phyloP scores from a whole-genome alignment of 2,888 invertebrate genomes.

The Drosophila tripunctata region DNA sequence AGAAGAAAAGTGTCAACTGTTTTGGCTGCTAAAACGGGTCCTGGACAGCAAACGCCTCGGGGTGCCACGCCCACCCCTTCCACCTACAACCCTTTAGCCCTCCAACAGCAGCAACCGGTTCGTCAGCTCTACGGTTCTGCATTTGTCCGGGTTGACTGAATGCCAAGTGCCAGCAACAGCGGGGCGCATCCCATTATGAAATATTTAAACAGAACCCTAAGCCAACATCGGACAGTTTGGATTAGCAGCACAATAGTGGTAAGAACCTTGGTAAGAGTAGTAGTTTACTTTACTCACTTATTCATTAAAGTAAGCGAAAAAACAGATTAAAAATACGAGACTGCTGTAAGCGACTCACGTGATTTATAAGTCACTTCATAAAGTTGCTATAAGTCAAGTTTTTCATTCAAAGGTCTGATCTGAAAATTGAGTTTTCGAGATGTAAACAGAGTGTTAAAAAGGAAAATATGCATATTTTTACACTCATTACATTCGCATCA shows the following conservation, averaged over 20 bases:
- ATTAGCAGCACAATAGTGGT: not conserved
- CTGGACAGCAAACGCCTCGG: constrained; percentile 25
- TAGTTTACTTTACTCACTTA: not conserved
- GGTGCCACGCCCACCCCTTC: constrained; percentile 11
- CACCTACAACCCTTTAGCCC: not conserved
- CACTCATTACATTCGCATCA: too few species aligned
- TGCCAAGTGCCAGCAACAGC: constrained; percentile 43
- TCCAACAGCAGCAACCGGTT: too few species aligned
- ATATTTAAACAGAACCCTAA: constrained; percentile 8
- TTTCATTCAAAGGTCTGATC: too few species aligned
- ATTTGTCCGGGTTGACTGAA: constrained; percentile 12
- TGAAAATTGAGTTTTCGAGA: too few species aligned
- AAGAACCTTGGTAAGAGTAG: not conserved
- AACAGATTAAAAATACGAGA: too few species aligned
- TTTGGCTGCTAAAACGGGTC: constrained; percentile 29
- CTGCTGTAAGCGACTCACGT: too few species aligned
- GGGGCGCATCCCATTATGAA: constrained; percentile 12
- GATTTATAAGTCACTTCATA: too few species aligned
- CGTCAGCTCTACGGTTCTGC: not conserved
- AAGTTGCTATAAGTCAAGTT: too few species aligned
- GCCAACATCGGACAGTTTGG: constrained; percentile 14
- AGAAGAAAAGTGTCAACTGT: constrained; percentile 45
- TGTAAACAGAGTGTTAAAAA: too few species aligned
- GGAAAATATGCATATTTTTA: too few species aligned
- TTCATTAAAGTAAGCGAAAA: not conserved